These are phyloP conservation scores for Nemurella pictetii DNA, from an alignment of 2,888 invertebrate genomes.

Conservation along the genomic window DNA sequence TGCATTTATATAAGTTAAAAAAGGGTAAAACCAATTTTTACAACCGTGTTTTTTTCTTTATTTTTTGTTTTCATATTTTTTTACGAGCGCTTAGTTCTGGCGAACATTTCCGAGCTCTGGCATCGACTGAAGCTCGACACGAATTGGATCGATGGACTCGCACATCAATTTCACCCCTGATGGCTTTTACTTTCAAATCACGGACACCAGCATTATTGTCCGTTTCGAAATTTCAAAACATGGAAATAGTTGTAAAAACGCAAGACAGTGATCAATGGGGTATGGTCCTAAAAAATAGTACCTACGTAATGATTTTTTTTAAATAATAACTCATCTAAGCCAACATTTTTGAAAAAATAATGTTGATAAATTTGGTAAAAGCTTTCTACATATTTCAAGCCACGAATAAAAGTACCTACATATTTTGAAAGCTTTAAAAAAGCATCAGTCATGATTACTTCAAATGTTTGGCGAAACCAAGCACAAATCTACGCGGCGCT, in stretches of 20 bases:
- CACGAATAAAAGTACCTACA: neutral
- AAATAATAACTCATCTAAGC: neutral
- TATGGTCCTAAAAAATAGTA: neutral
- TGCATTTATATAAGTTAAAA: slow-evolving; percentile 29
- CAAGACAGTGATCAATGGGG: neutral
- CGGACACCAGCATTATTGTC: too few species aligned
- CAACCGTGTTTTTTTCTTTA: neutral
- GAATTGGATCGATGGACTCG: neutral
- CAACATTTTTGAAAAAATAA: neutral
- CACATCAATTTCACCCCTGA: neutral
- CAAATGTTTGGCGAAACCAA: neutral
- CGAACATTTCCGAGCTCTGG: neutral
- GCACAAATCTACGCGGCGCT: neutral
- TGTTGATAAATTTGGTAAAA: neutral
- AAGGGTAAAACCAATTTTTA: slow-evolving; percentile 13
- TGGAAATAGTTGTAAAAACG: neutral
- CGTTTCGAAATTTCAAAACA: neutral
- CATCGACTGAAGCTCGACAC: neutral
- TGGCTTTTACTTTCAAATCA: too few species aligned
- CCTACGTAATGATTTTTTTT: neutral
- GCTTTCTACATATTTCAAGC: neutral
- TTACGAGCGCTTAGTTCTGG: neutral
- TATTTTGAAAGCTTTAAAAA: neutral
- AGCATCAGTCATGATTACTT: neutral
- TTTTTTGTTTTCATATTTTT: slow-evolving; percentile 15